Evolutionary conservation across 1,140 invertebrate species (phyloP).

Genomic region (Drosophila willistoni): DNA sequence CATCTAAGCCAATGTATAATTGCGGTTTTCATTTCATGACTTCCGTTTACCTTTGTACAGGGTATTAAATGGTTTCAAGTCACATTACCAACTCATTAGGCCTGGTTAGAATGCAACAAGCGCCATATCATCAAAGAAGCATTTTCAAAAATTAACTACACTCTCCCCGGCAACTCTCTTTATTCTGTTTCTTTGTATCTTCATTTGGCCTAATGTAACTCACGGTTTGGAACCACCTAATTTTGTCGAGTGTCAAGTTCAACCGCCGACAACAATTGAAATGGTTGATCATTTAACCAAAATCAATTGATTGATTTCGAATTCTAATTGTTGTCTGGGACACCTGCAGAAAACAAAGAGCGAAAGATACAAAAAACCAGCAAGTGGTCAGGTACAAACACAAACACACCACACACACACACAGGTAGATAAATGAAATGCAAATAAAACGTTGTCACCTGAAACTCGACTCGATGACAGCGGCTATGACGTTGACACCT

Average conservation of each 20-base stretch:
- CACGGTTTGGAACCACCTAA: slow-evolving; percentile 6
- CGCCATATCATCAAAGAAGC: slow-evolving; percentile 12
- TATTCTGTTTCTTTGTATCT: slow-evolving; percentile 14
- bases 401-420: background rate
- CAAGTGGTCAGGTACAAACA: slow-evolving; percentile 2
- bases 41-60: slow-evolving; percentile 8
- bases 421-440: slow-evolving; percentile 20
- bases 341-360: slow-evolving; percentile 40
- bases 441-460: slow-evolving; percentile 42
- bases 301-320: slow-evolving; percentile 57
- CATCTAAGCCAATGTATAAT: slow-evolving; percentile 9
- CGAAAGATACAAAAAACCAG: background rate
- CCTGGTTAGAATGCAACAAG: background rate
- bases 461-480: slow-evolving; percentile 18
- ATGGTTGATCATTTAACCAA: slow-evolving; percentile 50
- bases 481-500: slow-evolving; percentile 45
- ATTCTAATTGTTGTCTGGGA: slow-evolving; percentile 44
- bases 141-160: slow-evolving; percentile 9
- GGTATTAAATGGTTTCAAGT: background rate
- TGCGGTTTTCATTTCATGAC: slow-evolving; percentile 19
- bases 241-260: slow-evolving; percentile 21
- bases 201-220: slow-evolving; percentile 35
- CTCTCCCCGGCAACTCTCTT: background rate
- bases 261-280: slow-evolving; percentile 36
- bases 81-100: slow-evolving; percentile 15